A percentile compares a stretch with the other conserved stretches of the same genome.
Evolutionary conservation across 2,113 vertebrate species (phyloP).

Genomic region (Rhabdomys dilectus): DNA sequence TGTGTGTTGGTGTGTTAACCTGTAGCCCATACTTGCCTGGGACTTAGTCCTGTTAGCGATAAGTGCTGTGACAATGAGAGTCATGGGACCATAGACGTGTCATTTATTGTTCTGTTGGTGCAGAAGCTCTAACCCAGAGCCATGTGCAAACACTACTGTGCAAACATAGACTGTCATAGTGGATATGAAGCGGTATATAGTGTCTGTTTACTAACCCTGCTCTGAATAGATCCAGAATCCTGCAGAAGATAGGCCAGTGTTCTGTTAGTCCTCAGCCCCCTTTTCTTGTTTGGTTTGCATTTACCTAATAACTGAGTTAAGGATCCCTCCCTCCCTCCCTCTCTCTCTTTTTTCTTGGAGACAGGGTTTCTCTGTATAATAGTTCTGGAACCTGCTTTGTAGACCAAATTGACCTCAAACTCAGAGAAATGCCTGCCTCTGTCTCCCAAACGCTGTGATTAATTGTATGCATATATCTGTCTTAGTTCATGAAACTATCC

Average conservation of each 20-base stretch:
- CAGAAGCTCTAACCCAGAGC: background rate
- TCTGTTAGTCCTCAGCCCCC: background rate
- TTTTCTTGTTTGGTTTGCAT: background rate
- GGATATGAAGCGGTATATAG: background rate
- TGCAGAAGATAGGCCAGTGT: background rate
- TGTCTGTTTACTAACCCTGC: background rate
- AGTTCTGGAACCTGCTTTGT: background rate
- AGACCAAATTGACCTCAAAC: background rate
- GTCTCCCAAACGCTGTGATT: background rate
- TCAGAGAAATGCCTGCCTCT: background rate
- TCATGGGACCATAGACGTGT: background rate
- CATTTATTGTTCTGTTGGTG: background rate
- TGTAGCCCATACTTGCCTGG: background rate
- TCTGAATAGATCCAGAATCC: background rate
- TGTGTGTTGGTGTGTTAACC: background rate
- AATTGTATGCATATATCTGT: background rate
- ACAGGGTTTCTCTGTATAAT: background rate
- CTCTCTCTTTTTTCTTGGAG: no score
- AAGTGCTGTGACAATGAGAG: background rate
- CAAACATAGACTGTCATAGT: background rate
- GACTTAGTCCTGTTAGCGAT: background rate
- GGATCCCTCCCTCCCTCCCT: rapidly evolving
- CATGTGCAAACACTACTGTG: background rate
- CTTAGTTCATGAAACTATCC: no score
- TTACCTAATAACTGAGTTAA: background rate